Percentiles rank a stretch among this genome's conserved stretches.
Evolutionary conservation across 1,140 invertebrate species (phyloP).

Genomic region (Plodia interpunctella): DNA sequence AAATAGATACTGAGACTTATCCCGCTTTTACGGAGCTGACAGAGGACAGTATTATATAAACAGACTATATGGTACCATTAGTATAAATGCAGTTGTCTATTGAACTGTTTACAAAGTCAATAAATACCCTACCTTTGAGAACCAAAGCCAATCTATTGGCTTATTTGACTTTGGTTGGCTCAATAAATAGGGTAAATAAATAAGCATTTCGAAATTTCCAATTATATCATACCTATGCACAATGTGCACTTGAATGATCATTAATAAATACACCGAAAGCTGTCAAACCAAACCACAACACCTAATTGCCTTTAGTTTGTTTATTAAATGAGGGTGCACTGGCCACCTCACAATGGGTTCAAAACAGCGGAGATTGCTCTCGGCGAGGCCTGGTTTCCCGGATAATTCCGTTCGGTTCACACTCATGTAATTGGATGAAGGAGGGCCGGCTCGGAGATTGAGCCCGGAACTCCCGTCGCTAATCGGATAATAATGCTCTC

Average conservation of each 20-base stretch:
- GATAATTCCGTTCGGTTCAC: conserved; percentile 61
- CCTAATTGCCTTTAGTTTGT: neutral
- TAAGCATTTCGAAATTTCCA: no score
- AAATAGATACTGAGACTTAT: conserved; percentile 8
- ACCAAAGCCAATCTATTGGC: no score
- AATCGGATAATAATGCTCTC: conserved; percentile 65
- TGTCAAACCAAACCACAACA: neutral
- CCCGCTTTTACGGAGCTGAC: conserved; percentile 1
- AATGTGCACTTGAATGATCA: no score
- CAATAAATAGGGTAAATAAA: no score
- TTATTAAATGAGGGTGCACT: conserved; percentile 1
- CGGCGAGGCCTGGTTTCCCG: conserved; percentile 24
- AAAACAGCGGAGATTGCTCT: neutral
- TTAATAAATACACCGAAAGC: no score
- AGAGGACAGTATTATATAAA: neutral
- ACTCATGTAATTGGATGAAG: conserved; percentile 69
- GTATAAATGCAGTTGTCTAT: neutral
- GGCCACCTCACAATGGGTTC: neutral
- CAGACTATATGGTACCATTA: neutral
- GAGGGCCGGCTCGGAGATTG: conserved; percentile 54
- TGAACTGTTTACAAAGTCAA: no score
- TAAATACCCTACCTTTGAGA: no score
- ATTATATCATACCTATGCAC: no score
- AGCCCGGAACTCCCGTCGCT: conserved; percentile 47
- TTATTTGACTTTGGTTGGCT: no score